Percentiles rank a stretch among this genome's conserved stretches.
Evolutionary conservation across 2,113 vertebrate species (phyloP).

Genomic region (Echinops telfairi): DNA sequence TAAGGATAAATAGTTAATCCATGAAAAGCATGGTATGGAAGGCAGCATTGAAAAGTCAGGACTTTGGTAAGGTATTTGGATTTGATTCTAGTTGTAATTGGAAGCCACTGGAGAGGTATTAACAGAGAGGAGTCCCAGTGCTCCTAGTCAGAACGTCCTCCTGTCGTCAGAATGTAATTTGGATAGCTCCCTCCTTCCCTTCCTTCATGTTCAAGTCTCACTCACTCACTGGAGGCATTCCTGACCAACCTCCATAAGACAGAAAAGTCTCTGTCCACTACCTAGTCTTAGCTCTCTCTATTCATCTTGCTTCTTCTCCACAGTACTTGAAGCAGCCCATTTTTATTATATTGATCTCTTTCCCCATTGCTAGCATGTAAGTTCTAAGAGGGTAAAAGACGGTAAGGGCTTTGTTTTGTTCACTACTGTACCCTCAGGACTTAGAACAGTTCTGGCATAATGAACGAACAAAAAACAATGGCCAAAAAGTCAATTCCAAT

Average conservation of each 20-base stretch:
- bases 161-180: too few species aligned
- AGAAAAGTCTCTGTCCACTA: not conserved
- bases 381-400: not conserved
- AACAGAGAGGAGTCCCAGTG: not conserved
- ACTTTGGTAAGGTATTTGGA: not conserved
- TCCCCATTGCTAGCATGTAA: not conserved
- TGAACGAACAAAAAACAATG: not conserved
- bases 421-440: not conserved
- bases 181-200: not conserved
- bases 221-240: not conserved
- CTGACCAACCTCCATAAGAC: not conserved
- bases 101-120: not conserved
- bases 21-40: not conserved
- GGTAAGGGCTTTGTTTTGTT: not conserved
- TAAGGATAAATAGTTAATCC: not conserved
- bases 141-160: too few species aligned
- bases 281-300: not conserved
- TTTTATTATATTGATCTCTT: not conserved
- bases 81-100: not conserved
- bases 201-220: constrained; percentile 5
- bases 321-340: not conserved
- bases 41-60: not conserved
- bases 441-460: not conserved
- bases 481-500: not conserved
- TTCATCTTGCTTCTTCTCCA: not conserved